Base-by-base conservation (phyloP, 2,888 invertebrate genomes). In the Mechanitis mazaeus region DNA sequence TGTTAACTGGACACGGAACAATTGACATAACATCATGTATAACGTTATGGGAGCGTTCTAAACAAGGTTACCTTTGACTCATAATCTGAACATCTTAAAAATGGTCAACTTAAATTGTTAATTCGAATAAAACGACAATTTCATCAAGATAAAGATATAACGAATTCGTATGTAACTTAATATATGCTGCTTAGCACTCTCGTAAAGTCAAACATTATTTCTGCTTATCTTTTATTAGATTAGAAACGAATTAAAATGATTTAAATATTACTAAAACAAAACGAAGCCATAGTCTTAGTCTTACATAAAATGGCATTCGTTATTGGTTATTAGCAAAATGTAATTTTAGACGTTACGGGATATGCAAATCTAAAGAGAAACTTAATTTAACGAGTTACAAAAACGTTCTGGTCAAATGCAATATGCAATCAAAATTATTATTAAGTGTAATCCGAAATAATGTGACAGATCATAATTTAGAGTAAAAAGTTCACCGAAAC, bases 381-480 rank as follows among this genome's bases (percentile, higher is more conserved):
- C 20, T 68, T 59, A 64, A 65, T 53, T 59, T 60, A 67, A 67
- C 59, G 64, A 54, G 65, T 58, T 60, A 58, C 45, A 73, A 75
- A 71, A 73, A 71, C 65, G 69, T 71, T 72, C 69, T 68, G 71
- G 68, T 76, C 73, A 74, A 76, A 74, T 65, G 80, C 72, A 80
- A 80, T 81, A 84, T 80, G 80, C 78, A 77, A 79, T 78, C 77
- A 80, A 77, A 85, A 86, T 83, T 84, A 85, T 86, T 83, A 78
- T 82, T 80, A 50, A 50, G 50, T 50, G 75, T 82, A 83, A 87
- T 84, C 84, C 75, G 70, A 87, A 88, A 81, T 85, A 82, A 87
- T 80, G 84, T 81, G 86, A 78, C 85, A 78, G 75, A 75, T 79
- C 79, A 73, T 86, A 82, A 87, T 84, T 88, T 87, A 84, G 75